Percentiles rank a stretch among this genome's conserved stretches.
phyloP scores from a whole-genome alignment of 2,888 invertebrate species.

The Nymphalis c-album region DNA sequence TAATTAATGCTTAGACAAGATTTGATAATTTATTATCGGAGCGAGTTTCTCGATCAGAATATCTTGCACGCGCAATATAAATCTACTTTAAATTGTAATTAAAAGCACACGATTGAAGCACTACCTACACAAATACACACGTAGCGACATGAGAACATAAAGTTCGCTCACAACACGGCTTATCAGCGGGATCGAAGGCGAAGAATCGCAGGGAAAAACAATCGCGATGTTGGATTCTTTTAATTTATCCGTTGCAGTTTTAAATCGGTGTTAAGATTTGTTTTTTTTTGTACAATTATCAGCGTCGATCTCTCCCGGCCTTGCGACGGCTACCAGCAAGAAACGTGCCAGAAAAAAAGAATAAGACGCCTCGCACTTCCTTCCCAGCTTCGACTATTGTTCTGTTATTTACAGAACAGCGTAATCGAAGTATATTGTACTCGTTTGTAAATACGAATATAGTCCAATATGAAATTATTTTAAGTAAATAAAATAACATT shows the following conservation, averaged over 20 bases:
- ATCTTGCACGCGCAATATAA: not conserved
- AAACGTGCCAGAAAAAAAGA: conserved; percentile 7
- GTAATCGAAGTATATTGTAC: not conserved
- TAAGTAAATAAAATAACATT: too few relatives aligned
- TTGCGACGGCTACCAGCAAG: conserved; percentile 10
- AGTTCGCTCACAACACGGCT: conserved; percentile 69
- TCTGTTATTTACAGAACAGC: not conserved
- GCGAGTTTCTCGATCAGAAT: not conserved
- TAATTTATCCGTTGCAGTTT: conserved; percentile 75
- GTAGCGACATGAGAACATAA: conserved; percentile 62
- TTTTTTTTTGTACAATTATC: conserved; percentile 5
- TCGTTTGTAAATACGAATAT: not conserved
- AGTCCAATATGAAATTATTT: too few relatives aligned
- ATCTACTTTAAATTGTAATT: conserved; percentile 51
- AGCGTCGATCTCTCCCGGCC: conserved; percentile 35
- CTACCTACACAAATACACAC: conserved; percentile 65
- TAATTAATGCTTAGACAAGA: not conserved
- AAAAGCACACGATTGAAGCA: conserved; percentile 48
- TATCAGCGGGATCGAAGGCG: conserved; percentile 63
- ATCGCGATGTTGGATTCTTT: conserved; percentile 64
- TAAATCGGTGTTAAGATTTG: conserved; percentile 77
- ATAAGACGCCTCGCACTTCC: conserved; percentile 1
- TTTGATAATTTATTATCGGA: not conserved
- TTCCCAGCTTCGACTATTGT: conserved; percentile 1
- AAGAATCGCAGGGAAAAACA: conserved; percentile 68